Evolutionary conservation across 2,113 vertebrate genomes (phyloP), one percentile per base, ranked within the genome.

Genomic region (Symphodus melops): DNA sequence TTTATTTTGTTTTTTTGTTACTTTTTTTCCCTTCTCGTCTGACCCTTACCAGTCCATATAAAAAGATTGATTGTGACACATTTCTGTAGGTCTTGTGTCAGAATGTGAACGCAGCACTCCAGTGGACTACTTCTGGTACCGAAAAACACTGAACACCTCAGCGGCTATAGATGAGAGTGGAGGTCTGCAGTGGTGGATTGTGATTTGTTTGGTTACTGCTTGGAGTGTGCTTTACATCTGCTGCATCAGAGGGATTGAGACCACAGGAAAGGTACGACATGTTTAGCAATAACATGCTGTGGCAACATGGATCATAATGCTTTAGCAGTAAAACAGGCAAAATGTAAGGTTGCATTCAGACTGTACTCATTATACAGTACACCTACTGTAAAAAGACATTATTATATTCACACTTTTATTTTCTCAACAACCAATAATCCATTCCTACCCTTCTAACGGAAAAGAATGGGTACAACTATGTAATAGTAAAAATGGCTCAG

Each of bases 71-170:
- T 44, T 44, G 48, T 25, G 9, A n/a, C 46, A 4, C 7, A 23
- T 37, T 8, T 66, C 75, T 88, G 54, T 87, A 99, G 98, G 61
- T 68, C 79, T 92, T 1, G 33, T 94, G 66, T 88, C 94, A 0
- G 98, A 99, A 69, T 99, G 98, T 14, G 86, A 85, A 37, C 91
- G 78, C 60, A 99, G 97, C 91, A 96, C 94, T 66, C 82, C 96
- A 0, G 95, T 96, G 1, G 98, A 99, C 89, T 99, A 99, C 77
- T 99, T 95, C 92, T 99, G 97, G 97, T 99, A 99, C 94, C 93
- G 98, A 61, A 92, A 96, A 93, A 98, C 98, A 2, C 88, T 99
- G 55, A 98, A 99, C 89, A 94, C 92, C 25, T 96, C 97, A 2
- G 33, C 69, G 0, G 84, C 87, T 37, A 99, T 99, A 9, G 72